Base-by-base conservation (phyloP, 2,888 invertebrate genomes). In the Eremobia ochroleuca region DNA sequence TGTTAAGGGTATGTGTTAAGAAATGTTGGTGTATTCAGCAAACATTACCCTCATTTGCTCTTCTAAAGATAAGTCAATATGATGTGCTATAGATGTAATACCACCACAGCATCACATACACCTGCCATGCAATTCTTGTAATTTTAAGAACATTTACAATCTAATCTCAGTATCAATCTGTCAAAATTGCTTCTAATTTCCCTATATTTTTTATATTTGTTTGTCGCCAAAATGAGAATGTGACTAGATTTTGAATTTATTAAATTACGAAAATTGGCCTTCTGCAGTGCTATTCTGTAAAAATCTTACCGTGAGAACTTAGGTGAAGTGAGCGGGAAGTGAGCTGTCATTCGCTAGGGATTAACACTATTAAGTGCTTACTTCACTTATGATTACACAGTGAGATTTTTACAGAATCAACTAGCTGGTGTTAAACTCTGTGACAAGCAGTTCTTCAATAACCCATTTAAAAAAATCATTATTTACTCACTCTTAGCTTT, bases 61-160 rank as follows among this genome's bases (percentile, higher is more conserved):
- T 25, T 59, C n/a, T 58, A 34, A 49, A 34, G 31, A 34, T 34
- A 34, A 55, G 25, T 25, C 25, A 18, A 34, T n/a, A 58, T 58
- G 31, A 67, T 58, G n/a, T n/a, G 58, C 31, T 68, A 18, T 34
- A 59, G n/a, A 68, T 58, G 34, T 58, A 52, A 67, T 67, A 34
- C 46, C 21, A 66, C 67, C 25, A 67, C 8, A 25, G 25, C 25
- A 31, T 49, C 8, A 37, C 37, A 62, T 13, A 66, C 28, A 46
- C 46, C 46, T 46, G 46, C 46, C 46, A 46, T 46, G 43, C 43
- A 46, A 46, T 46, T 46, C 46, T 46, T 18, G 46, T 46, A 46
- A 40, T 40, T 9, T 40, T 40, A 40, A 40, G 40, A 40, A 40
- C 15, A 43, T 43, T 43, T 15, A 13, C 43, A 43, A 15, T 43